Evolutionary conservation across 2,888 invertebrate species (phyloP).

Genomic region (Dolomedes plantarius): DNA sequence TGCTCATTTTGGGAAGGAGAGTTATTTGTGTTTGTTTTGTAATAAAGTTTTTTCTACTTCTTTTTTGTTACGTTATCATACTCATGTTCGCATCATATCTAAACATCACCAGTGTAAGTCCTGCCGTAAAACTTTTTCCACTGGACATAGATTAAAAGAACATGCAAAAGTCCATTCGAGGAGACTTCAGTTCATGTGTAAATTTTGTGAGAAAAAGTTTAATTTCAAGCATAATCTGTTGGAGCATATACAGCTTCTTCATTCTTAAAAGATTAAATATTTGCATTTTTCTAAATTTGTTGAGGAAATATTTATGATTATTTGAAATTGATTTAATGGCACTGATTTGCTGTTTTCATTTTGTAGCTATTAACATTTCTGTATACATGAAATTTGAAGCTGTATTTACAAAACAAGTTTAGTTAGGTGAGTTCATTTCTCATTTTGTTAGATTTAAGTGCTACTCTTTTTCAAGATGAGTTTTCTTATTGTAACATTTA

Average conservation of each 20-base stretch:
- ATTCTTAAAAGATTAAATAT: too few relatives aligned
- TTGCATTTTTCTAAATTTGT: not conserved
- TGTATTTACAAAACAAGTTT: not conserved
- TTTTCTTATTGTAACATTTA: too few relatives aligned
- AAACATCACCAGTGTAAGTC: not conserved
- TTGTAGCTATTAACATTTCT: slow-evolving; percentile 2
- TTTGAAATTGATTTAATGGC: not conserved
- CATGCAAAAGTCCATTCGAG: not conserved
- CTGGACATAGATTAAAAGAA: not conserved
- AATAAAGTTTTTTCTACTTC: not conserved
- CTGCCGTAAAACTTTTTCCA: not conserved
- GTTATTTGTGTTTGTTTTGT: not conserved
- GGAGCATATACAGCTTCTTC: not conserved
- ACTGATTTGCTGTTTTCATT: slow-evolving; percentile 1
- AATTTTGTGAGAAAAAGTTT: not conserved
- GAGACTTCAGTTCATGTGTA: not conserved
- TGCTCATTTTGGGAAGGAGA: not conserved
- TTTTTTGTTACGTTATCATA: not conserved
- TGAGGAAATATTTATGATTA: not conserved
- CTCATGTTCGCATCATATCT: not conserved
- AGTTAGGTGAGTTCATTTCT: slow-evolving; percentile 9
- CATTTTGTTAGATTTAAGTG: not conserved
- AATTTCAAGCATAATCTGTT: not conserved
- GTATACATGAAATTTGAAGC: slow-evolving; percentile 2
- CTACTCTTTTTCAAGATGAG: not conserved